Percentiles rank a stretch among this genome's conserved stretches.
Conservation (phyloP, 2,888 invertebrate species). For the Eumerus sabulonum region DNA sequence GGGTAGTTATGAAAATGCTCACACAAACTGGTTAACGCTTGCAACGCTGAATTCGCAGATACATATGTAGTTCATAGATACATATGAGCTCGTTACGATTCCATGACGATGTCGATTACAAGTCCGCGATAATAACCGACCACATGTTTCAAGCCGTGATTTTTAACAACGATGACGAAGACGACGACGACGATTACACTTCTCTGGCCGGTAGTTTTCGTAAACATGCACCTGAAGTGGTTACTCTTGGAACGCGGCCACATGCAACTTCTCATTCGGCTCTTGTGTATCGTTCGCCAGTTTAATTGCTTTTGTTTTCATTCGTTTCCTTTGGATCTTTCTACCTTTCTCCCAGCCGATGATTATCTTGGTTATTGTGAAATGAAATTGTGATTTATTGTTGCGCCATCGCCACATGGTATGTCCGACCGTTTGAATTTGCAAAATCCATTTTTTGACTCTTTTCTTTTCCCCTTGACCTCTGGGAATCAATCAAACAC, state of each 20-base stretch:
- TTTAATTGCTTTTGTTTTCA: background rate
- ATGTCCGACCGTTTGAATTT: slow-evolving; percentile 49
- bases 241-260: slow-evolving; percentile 51
- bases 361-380: slow-evolving; percentile 55
- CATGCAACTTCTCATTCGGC: slow-evolving; percentile 47
- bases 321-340: background rate
- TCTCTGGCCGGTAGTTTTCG: slow-evolving; percentile 30
- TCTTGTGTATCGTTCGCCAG: too few species aligned
- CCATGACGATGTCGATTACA: slow-evolving; percentile 12
- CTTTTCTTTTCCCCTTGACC: slow-evolving; percentile 10
- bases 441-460: slow-evolving; percentile 23
- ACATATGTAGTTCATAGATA: too few species aligned
- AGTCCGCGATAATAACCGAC: slow-evolving; percentile 33
- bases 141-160: slow-evolving; percentile 24
- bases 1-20: too few species aligned
- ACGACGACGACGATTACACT: slow-evolving; percentile 42
- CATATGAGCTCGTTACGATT: too few species aligned
- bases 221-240: slow-evolving; percentile 57
- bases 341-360: slow-evolving; percentile 5
- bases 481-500: slow-evolving; percentile 62
- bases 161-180: background rate
- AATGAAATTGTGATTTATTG: slow-evolving; percentile 69
- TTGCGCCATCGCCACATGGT: slow-evolving; percentile 66
- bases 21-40: too few species aligned
- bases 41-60: too few species aligned